phyloP scores from a whole-genome alignment of 2,888 invertebrate species.

The Aproaerema taeniolella region DNA sequence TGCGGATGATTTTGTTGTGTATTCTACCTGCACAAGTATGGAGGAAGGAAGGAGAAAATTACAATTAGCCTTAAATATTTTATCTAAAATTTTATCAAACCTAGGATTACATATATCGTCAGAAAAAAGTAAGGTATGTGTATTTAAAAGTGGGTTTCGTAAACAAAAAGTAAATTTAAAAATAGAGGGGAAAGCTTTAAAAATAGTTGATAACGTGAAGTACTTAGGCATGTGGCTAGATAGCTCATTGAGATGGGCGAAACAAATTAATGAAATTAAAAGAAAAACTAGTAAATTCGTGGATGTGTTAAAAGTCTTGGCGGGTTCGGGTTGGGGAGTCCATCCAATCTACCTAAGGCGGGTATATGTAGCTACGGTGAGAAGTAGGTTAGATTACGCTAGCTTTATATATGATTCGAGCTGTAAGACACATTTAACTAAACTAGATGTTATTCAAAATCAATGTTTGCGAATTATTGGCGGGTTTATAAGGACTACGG shows the following conservation, averaged over 20 bases:
- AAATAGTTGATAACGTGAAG: not conserved
- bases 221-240: conserved; percentile 4
- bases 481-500: conserved; percentile 20
- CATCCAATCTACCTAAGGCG: conserved; percentile 14
- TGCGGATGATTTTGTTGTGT: conserved; percentile 1
- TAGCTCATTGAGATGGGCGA: not conserved
- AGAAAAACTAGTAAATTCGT: not conserved
- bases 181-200: not conserved
- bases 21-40: not conserved
- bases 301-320: not conserved
- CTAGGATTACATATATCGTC: not conserved
- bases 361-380: conserved; percentile 12
- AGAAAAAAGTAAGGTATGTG: not conserved
- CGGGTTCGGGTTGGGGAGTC: conserved; percentile 1
- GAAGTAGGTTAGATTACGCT: too few species aligned
- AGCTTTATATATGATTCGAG: conserved; percentile 17
- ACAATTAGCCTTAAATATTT: not conserved
- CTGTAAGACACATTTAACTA: conserved; percentile 14
- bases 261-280: conserved; percentile 4
- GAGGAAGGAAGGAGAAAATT: not conserved
- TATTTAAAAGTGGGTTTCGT: too few species aligned
- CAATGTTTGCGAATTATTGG: conserved; percentile 20
- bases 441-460: conserved; percentile 22
- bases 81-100: not conserved
- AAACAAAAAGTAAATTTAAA: not conserved